Evolutionary conservation across 1,140 invertebrate genomes (phyloP), one percentile per base, ranked within the genome.

Genomic region (Aplysia californica): DNA sequence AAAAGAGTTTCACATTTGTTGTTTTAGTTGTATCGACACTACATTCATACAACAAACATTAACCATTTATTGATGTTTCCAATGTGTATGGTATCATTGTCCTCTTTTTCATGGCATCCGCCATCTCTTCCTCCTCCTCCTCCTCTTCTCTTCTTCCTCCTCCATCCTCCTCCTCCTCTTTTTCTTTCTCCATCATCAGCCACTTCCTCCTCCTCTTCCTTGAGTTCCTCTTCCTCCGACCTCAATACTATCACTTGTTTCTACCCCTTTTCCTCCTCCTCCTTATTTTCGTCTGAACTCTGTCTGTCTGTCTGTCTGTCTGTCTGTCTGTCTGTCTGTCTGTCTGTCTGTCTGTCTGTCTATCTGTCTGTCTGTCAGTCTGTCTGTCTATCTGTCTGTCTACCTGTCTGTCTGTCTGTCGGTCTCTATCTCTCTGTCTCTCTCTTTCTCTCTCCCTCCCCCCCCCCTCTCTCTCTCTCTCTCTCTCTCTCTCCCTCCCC

Each of bases 361-460:
- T n/a, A n/a, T n/a, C n/a, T n/a, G n/a, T n/a, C n/a, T n/a, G n/a
- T n/a, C n/a, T n/a, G n/a, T n/a, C n/a, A n/a, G n/a, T n/a, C n/a
- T n/a, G n/a, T n/a, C n/a, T n/a, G n/a, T n/a, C n/a, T n/a, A n/a
- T n/a, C n/a, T n/a, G n/a, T n/a, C n/a, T n/a, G n/a, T n/a, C n/a
- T n/a, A n/a, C n/a, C n/a, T n/a, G n/a, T n/a, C n/a, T n/a, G n/a
- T n/a, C n/a, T n/a, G n/a, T n/a, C n/a, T n/a, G n/a, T n/a, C n/a
- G n/a, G n/a, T n/a, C n/a, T n/a, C n/a, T n/a, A n/a, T n/a, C n/a
- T n/a, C n/a, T 70, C 31, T 50, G n/a, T 70, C 39, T 70, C 39
- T 50, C 39, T 70, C 67, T 44, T 41, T 50, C n/a, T 70, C 39
- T 61, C 31, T 50, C 39, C 66, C 36, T 70, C 36, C 59, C 41